These are phyloP conservation scores for Neria commutata DNA, from an alignment of 2,888 invertebrate species.

Conservation along the genomic window DNA sequence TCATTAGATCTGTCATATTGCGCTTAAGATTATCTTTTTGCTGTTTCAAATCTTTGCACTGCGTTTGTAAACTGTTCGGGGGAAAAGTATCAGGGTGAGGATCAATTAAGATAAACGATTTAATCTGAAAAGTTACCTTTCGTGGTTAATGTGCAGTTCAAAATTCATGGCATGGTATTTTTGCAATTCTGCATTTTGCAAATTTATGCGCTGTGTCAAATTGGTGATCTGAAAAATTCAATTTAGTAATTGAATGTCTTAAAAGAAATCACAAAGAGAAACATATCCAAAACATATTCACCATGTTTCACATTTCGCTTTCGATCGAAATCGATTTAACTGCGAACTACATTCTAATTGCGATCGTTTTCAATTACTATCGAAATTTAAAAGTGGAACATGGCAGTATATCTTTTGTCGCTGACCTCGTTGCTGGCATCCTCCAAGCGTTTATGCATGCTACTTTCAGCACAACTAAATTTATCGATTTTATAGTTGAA, in stretches of 20 bases:
- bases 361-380: too few species aligned
- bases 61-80: conserved; percentile 47
- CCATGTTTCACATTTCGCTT: too few species aligned
- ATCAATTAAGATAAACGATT: neutral
- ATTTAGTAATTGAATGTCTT: neutral
- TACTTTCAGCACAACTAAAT: conserved; percentile 42
- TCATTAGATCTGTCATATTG: conserved; percentile 51
- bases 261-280: too few species aligned
- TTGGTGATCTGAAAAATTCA: conserved; percentile 42
- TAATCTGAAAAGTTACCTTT: conserved; percentile 40
- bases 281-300: too few species aligned
- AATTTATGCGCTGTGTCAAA: conserved; percentile 50
- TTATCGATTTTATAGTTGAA: conserved; percentile 59
- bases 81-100: too few species aligned
- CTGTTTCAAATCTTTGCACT: conserved; percentile 53
- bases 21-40: conserved; percentile 53
- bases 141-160: conserved; percentile 56
- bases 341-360: neutral
- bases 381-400: neutral
- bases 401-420: too few species aligned
- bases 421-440: conserved; percentile 50
- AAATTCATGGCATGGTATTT: conserved; percentile 57
- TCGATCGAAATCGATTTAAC: too few species aligned
- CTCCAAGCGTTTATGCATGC: conserved; percentile 51
- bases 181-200: conserved; percentile 56